phyloP scores from a whole-genome alignment of 2,888 invertebrate genomes.

The Hymenopus coronatus region DNA sequence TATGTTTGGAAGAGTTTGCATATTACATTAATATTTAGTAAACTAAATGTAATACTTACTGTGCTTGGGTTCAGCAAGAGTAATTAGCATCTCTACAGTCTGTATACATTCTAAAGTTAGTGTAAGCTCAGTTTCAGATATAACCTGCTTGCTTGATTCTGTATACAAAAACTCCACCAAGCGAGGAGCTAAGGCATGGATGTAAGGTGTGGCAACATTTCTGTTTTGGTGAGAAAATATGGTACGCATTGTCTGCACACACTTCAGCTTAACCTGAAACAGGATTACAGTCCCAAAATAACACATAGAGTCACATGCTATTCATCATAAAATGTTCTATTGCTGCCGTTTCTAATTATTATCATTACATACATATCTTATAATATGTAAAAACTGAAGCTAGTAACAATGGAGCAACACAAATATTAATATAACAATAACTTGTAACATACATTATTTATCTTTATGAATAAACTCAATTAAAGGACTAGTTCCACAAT shows the following conservation, averaged over 20 bases:
- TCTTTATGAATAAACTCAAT: too few species aligned
- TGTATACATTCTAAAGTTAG: conserved; percentile 70
- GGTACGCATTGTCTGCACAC: conserved; percentile 73
- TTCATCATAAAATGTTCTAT: too few species aligned
- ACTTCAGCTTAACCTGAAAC: conserved; percentile 67
- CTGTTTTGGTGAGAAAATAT: conserved; percentile 72
- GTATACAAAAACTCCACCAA: conserved; percentile 72
- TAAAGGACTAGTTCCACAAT: too few species aligned
- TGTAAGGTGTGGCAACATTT: conserved; percentile 71
- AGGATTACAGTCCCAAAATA: neutral
- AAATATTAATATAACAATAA: too few species aligned
- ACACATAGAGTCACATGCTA: neutral
- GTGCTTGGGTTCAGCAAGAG: conserved; percentile 70
- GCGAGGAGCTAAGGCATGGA: conserved; percentile 75
- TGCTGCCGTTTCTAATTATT: neutral
- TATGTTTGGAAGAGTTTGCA: too few species aligned
- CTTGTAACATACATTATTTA: too few species aligned
- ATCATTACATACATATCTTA: too few species aligned
- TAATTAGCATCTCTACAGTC: conserved; percentile 71
- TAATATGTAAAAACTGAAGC: too few species aligned
- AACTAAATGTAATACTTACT: conserved; percentile 56
- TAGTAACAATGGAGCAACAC: too few species aligned
- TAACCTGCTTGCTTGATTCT: conserved; percentile 58
- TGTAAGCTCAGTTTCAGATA: conserved; percentile 65
- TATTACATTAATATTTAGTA: too few species aligned